Conservation (phyloP, 2,888 invertebrate species). For the Melipona beecheii region DNA sequence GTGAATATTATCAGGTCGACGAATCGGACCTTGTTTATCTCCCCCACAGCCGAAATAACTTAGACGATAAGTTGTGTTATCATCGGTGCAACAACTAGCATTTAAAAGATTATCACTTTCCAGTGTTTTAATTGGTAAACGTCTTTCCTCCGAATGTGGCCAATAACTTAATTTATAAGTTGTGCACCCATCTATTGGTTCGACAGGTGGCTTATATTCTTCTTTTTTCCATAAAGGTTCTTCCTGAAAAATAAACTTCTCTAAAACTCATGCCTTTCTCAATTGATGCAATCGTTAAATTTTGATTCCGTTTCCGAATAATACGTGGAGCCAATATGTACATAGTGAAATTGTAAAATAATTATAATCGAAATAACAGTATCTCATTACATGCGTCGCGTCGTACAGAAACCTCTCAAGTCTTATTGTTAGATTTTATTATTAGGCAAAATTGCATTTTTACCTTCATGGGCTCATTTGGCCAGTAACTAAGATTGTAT, state of each 20-base stretch:
- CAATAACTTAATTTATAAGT: constrained; percentile 81
- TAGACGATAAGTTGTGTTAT: constrained; percentile 80
- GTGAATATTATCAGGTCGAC: constrained; percentile 62
- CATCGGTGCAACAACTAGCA: constrained; percentile 74
- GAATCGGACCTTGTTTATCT: constrained; percentile 71
- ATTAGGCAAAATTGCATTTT: not conserved
- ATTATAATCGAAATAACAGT: too few species aligned
- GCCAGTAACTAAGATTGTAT: constrained; percentile 86
- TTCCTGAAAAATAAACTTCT: constrained; percentile 62
- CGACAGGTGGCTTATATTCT: constrained; percentile 73
- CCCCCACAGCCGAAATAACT: constrained; percentile 79
- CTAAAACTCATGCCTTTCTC: too few species aligned
- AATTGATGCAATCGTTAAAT: too few species aligned
- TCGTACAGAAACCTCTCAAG: too few species aligned
- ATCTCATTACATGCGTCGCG: too few species aligned
- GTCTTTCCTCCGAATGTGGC: constrained; percentile 74
- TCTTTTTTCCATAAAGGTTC: constrained; percentile 70
- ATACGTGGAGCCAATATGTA: too few species aligned
- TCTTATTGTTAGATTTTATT: too few species aligned
- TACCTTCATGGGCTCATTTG: constrained; percentile 75
- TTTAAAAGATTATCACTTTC: constrained; percentile 77
- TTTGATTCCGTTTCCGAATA: too few species aligned
- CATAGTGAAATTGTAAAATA: too few species aligned
- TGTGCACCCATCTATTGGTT: constrained; percentile 76
- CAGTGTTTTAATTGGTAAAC: constrained; percentile 66